Evolutionary conservation across 2,797 vertebrate species (phyloP), one percentile per base, ranked within the genome.

Genomic region (Eospalax fontanierii): DNA sequence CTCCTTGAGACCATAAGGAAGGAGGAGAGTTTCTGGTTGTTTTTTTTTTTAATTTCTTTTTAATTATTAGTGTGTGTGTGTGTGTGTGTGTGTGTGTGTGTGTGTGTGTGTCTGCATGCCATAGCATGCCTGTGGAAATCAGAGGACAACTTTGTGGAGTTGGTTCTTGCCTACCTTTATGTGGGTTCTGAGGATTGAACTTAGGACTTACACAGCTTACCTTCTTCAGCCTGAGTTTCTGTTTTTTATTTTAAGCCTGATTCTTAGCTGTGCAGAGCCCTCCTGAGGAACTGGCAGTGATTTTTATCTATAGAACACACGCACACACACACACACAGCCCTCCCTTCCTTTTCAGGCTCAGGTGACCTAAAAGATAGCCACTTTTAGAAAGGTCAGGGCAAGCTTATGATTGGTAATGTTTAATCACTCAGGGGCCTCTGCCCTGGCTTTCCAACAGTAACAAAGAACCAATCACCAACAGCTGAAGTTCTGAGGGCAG

Each of bases 1-100:
- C 38, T 78, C 85, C 65, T 5, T 0, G 12, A 73, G 86, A 30
- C 65, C 93, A 84, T 76, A 92, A 96, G 91, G 95, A 85, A 33
- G 38, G 19, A 10, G 66, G 8, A 82, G 88, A 90, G 50, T 76
- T 75, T 87, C 95, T 84, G 66, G 50, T 89, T 46, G 92, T 91
- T 75, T 28, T 78, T 59, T 78, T 59, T 54, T 22, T 35, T 26
- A 63, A 63, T 19, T 28, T 43, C 30, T 28, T 40, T 63, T 15
- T 43, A 63, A 63, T 87, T 61, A 74, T 73, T 86, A 38, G 40
- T 9, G 26, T 22, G 30, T 21, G 33, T 15, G 57, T 15, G 12
- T 18, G 1, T 73, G 50, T 63, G 61, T 63, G 61, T 59, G 61
- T 22, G 61, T 63, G 61, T 63, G 61, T 63, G 61, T 63, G 61